These are phyloP conservation scores for Pionites leucogaster DNA, from an alignment of 2,113 vertebrate species.

Conservation along the genomic window DNA sequence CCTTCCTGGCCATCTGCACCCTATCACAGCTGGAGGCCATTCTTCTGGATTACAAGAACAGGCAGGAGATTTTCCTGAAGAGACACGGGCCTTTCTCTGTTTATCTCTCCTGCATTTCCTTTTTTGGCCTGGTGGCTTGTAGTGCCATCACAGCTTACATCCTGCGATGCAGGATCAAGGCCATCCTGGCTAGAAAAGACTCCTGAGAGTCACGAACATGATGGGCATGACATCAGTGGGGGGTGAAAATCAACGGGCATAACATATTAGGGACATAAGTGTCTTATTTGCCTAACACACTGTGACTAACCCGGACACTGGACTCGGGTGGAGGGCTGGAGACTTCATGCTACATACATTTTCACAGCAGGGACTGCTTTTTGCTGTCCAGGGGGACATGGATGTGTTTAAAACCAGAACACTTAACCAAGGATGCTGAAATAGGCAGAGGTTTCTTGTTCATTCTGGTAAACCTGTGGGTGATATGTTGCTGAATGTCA, in stretches of 20 bases:
- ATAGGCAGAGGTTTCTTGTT: conserved; percentile 59
- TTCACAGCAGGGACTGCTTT: conserved; percentile 28
- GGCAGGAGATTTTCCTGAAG: conserved; percentile 75
- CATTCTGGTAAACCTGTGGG: not conserved
- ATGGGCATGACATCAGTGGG: not conserved
- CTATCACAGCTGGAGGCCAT: conserved; percentile 90
- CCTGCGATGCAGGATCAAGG: conserved; percentile 75
- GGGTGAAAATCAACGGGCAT: conserved; percentile 1
- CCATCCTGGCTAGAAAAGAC: conserved; percentile 74
- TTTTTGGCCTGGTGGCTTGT: conserved; percentile 78
- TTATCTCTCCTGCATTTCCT: conserved; percentile 79
- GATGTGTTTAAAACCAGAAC: not conserved
- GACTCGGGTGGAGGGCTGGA: not conserved
- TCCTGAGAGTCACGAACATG: conserved; percentile 7
- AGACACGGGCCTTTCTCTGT: conserved; percentile 77
- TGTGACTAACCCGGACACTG: conserved; percentile 45
- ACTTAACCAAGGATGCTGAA: conserved; percentile 45
- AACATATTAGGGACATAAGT: conserved; percentile 45
- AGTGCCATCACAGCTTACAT: conserved; percentile 78
- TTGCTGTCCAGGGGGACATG: not conserved
- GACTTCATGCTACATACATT: not conserved
- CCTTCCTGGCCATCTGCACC: conserved; percentile 87
- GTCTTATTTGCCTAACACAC: conserved; percentile 41
- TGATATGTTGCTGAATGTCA: not conserved
- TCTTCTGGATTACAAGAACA: conserved; percentile 83